Percentiles rank a stretch among this genome's conserved stretches.
Evolutionary conservation across 1,140 invertebrate genomes (phyloP).

Genomic region (Grapholita molesta): DNA sequence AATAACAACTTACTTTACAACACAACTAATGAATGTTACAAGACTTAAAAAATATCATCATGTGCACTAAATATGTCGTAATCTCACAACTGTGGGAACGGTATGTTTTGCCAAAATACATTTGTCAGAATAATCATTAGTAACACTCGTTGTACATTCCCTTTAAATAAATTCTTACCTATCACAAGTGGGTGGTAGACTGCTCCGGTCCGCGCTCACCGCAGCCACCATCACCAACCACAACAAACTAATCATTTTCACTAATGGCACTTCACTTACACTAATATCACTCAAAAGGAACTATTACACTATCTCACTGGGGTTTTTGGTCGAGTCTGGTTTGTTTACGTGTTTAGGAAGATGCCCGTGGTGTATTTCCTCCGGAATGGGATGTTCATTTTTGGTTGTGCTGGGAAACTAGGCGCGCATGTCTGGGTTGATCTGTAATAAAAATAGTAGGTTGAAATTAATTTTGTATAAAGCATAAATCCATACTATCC

Average conservation of each 20-base stretch:
- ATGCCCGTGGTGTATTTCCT: slow-evolving; percentile 57
- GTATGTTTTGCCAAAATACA: too few species aligned
- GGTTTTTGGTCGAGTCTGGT: not conserved
- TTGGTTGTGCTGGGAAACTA: slow-evolving; percentile 40
- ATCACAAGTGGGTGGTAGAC: slow-evolving; percentile 59
- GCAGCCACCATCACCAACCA: slow-evolving; percentile 34
- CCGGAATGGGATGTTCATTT: slow-evolving; percentile 54
- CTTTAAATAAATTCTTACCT: slow-evolving; percentile 57
- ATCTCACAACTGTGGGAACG: too few species aligned
- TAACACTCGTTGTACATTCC: too few species aligned
- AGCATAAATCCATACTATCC: too few species aligned
- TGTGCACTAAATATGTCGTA: too few species aligned
- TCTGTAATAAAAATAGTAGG: slow-evolving; percentile 49
- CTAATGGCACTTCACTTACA: slow-evolving; percentile 43
- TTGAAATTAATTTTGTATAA: too few species aligned
- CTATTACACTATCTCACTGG: slow-evolving; percentile 35
- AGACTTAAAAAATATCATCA: too few species aligned
- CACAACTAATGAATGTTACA: too few species aligned
- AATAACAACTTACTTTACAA: too few species aligned
- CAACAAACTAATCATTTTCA: slow-evolving; percentile 38
- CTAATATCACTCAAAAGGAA: slow-evolving; percentile 61
- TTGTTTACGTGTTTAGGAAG: slow-evolving; percentile 60
- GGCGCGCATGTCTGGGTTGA: slow-evolving; percentile 22
- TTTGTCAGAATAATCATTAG: too few species aligned
- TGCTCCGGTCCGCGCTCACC: slow-evolving; percentile 46